These are phyloP conservation scores for Drosophila azteca DNA, from an alignment of 1,140 invertebrate genomes.

Conservation along the genomic window DNA sequence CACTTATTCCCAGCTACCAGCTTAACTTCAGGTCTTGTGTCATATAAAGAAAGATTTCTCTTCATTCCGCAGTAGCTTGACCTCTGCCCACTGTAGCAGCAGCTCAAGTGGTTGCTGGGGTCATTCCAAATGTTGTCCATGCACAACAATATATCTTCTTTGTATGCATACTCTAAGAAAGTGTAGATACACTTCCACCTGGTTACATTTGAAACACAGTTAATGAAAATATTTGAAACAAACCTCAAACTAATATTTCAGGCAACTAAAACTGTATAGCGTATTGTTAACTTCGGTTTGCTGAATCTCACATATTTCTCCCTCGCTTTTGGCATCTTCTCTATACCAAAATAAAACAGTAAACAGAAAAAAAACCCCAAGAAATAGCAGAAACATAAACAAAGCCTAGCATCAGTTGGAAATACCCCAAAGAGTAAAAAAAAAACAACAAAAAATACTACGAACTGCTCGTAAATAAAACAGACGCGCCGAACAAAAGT, in stretches of 20 bases:
- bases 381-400: slow-evolving; percentile 47
- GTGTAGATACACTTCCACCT: too few relatives aligned
- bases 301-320: not conserved
- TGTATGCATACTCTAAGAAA: slow-evolving; percentile 13
- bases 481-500: slow-evolving; percentile 24
- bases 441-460: slow-evolving; percentile 17
- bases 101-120: slow-evolving; percentile 19
- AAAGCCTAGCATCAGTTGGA: slow-evolving; percentile 53
- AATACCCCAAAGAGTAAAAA: slow-evolving; percentile 38
- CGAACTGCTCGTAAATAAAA: slow-evolving; percentile 53
- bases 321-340: slow-evolving; percentile 17
- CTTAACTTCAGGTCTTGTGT: too few relatives aligned
- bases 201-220: not conserved
- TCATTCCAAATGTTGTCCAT: slow-evolving; percentile 28
- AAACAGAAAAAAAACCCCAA: slow-evolving; percentile 20
- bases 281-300: slow-evolving; percentile 13
- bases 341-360: slow-evolving; percentile 23
- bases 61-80: not conserved
- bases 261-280: not conserved
- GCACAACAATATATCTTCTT: slow-evolving; percentile 48
- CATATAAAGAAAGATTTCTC: too few relatives aligned
- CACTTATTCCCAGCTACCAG: too few relatives aligned
- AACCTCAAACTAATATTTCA: too few relatives aligned
- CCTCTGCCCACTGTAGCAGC: slow-evolving; percentile 26
- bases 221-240: too few relatives aligned